These are phyloP conservation scores for Pterois miles DNA, from an alignment of 2,797 vertebrate genomes.

Conservation along the genomic window DNA sequence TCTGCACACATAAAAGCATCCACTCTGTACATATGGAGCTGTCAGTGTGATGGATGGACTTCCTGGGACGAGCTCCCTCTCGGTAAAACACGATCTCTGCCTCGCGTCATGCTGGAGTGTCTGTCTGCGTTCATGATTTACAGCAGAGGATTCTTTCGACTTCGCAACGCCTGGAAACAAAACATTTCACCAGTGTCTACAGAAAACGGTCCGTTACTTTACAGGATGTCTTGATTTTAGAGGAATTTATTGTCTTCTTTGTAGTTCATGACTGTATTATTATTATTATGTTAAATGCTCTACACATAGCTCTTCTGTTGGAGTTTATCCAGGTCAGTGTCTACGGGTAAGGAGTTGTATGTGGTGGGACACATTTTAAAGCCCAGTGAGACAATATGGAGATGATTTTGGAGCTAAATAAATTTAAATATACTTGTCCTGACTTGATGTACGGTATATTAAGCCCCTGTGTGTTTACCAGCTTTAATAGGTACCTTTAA, in stretches of 20 bases:
- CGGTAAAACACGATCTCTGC: slow-evolving; percentile 27
- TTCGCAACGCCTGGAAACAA: neutral
- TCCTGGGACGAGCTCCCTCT: slow-evolving; percentile 14
- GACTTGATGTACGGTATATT: no score
- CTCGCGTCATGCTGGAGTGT: neutral
- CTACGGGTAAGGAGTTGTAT: no score
- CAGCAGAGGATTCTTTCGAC: neutral
- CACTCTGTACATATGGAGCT: neutral
- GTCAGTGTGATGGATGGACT: slow-evolving; percentile 18
- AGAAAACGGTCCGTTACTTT: neutral
- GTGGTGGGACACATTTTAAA: neutral
- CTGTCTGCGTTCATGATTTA: slow-evolving; percentile 19
- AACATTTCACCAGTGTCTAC: neutral
- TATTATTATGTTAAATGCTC: neutral
- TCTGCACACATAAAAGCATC: neutral
- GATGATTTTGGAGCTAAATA: neutral
- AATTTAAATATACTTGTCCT: no score
- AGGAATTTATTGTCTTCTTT: neutral
- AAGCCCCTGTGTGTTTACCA: neutral
- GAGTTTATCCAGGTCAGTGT: neutral
- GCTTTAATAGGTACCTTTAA: no score
- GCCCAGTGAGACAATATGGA: neutral
- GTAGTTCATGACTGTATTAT: neutral
- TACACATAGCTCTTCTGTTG: neutral
- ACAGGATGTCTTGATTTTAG: neutral